These are phyloP conservation scores for Halcyon smyrnensis DNA, from an alignment of 2,797 vertebrate species.

Conservation along the genomic window DNA sequence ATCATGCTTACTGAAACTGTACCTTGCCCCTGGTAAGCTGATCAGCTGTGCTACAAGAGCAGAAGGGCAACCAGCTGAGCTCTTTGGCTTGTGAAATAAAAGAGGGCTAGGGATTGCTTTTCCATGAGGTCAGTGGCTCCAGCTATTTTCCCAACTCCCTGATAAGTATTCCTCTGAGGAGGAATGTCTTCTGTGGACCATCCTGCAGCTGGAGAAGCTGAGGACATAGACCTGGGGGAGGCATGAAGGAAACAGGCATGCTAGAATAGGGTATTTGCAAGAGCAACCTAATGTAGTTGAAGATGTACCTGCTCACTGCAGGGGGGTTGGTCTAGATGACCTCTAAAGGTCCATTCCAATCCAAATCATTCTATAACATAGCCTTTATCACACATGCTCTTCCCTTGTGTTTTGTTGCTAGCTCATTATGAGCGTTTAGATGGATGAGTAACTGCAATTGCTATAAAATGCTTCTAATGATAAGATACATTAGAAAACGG, in stretches of 20 bases:
- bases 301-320: neutral
- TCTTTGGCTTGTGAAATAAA: neutral
- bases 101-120: neutral
- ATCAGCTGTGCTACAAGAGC: neutral
- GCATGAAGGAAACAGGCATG: neutral
- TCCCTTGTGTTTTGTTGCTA: neutral
- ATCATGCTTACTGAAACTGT: neutral
- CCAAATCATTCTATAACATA: neutral
- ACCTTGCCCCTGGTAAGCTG: neutral
- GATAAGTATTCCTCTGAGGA: neutral
- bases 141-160: neutral
- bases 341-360: neutral
- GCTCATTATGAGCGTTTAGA: neutral
- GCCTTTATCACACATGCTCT: rapidly evolving
- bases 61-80: neutral
- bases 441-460: neutral
- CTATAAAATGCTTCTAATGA: neutral
- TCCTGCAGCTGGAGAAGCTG: neutral
- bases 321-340: neutral
- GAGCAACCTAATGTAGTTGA: neutral
- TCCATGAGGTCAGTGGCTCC: neutral
- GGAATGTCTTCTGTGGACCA: rapidly evolving
- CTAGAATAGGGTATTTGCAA: neutral
- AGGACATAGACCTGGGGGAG: too few species aligned
- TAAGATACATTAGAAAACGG: neutral